Conservation (phyloP, 2,888 invertebrate species). For the Esperia sulphurella region DNA sequence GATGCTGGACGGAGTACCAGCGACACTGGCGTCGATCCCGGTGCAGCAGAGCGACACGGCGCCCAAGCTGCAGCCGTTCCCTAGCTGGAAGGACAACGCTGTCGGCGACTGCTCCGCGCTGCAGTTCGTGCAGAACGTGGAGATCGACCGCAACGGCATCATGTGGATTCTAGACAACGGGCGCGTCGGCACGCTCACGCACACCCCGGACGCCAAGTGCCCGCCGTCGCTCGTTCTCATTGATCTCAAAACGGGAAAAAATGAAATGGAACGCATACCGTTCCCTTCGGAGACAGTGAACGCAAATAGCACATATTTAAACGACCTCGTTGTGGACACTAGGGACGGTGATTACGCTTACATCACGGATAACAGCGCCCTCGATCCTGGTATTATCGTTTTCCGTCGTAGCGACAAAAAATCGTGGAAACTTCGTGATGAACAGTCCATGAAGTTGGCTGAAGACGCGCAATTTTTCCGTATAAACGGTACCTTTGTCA, state of each 20-base stretch:
- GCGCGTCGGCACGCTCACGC: conserved; percentile 80
- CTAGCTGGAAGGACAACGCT: conserved; percentile 84
- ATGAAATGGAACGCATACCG: conserved; percentile 76
- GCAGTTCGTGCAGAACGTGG: conserved; percentile 87
- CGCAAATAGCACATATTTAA: conserved; percentile 80
- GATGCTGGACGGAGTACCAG: conserved; percentile 85
- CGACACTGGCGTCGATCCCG: conserved; percentile 81
- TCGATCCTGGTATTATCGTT: conserved; percentile 86
- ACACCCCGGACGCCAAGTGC: conserved; percentile 76
- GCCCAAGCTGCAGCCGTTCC: conserved; percentile 82
- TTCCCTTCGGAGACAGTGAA: conserved; percentile 81
- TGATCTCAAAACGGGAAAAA: conserved; percentile 80
- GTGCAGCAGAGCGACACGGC: conserved; percentile 70
- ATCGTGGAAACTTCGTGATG: conserved; percentile 85
- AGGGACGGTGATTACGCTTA: conserved; percentile 85
- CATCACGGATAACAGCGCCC: conserved; percentile 84
- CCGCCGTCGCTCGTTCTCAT: conserved; percentile 84
- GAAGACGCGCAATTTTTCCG: conserved; percentile 79
- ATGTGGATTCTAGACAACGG: conserved; percentile 86
- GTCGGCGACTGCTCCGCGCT: conserved; percentile 83
- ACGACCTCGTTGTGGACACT: conserved; percentile 86
- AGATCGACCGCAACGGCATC: conserved; percentile 84
- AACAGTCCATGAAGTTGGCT: conserved; percentile 81
- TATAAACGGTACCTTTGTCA: conserved; percentile 79
- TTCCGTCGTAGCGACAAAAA: conserved; percentile 81